phyloP scores from a whole-genome alignment of 2,797 vertebrate species.

The Typhlichthys eigenmanni region DNA sequence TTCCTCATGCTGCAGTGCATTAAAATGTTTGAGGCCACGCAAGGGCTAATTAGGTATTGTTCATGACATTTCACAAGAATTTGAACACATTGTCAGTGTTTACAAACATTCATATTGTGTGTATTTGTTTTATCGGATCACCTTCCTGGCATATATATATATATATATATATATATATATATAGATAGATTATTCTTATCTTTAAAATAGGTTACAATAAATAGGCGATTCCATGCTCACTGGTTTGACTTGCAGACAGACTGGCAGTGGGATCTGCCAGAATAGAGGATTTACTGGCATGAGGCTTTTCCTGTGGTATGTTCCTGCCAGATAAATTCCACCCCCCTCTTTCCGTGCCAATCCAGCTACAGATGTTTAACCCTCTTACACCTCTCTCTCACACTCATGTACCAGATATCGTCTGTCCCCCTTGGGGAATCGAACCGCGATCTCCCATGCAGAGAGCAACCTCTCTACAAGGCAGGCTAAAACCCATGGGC shows the following conservation, averaged over 20 bases:
- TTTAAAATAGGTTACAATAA: slow-evolving; percentile 21
- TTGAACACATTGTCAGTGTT: too few relatives aligned
- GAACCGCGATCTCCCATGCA: too few relatives aligned
- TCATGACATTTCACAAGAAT: too few relatives aligned
- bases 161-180: too few relatives aligned
- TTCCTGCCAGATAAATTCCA: slow-evolving; percentile 29
- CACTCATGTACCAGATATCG: background rate
- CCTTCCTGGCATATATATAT: background rate
- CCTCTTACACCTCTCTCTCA: slow-evolving; percentile 10
- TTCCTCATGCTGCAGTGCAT: too few relatives aligned
- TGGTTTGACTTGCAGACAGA: slow-evolving; percentile 42
- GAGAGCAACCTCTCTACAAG: too few relatives aligned
- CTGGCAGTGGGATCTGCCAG: slow-evolving; percentile 47
- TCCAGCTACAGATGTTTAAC: slow-evolving; percentile 14
- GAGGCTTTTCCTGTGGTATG: slow-evolving; percentile 36
- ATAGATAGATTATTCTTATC: background rate
- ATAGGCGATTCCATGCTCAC: slow-evolving; percentile 45
- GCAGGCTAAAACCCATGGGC: too few relatives aligned
- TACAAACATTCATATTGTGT: too few relatives aligned
- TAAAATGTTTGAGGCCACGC: too few relatives aligned
- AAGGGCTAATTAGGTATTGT: too few relatives aligned
- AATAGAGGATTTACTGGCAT: slow-evolving; percentile 55
- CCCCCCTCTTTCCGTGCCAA: slow-evolving; percentile 24
- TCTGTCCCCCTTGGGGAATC: too few relatives aligned
- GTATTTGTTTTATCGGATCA: background rate